Evolutionary conservation across 1,140 invertebrate species (phyloP), one percentile per base, ranked within the genome.

Genomic region (Andrena cerasifolii): DNA sequence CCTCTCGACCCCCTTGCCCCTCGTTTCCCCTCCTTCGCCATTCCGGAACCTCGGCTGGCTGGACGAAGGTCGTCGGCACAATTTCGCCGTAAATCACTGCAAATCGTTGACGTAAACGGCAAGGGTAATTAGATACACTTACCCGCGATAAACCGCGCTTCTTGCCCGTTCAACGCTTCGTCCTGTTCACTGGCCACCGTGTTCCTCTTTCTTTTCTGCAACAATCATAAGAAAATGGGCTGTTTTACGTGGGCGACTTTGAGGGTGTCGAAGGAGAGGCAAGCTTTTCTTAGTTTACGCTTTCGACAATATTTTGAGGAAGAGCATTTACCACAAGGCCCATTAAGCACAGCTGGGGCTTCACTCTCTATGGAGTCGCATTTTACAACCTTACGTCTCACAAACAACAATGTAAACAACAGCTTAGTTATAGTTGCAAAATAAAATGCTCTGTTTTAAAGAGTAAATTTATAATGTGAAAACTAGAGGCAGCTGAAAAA

Each of bases 61-160:
- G 87, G 81, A 78, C 90, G 88, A 93, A 92, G 90, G 91, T 92
- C 91, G 88, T 80, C 84, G 89, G 85, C 78, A 91, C 91, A 91
- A 92, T 93, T 92, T 91, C 84, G 89, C 78, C 87, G 91, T 93
- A 93, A 93, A 93, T 93, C 91, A 93, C 82, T 73, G 89, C 89
- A 91, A 93, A 77, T 92, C 85, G 90, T 92, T 92, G 90, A 92
- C 90, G 91, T 91, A 90, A 92, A 93, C 89, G 88, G 86, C 89
- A 89, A 49, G 83, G 86, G 87, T 92, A 93, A 93, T 91, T 92
- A 92, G 91, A 92, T 92, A 92, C 86, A 91, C 91, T 91, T 89
- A 88, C 89, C 80, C 76, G 82, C 76, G 86, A 74, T 84, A 84
- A 88, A 70, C 79, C 65, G 79, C 74, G 78, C 83, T 87, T 88